Evolutionary conservation across 2,797 vertebrate genomes (phyloP).

Genomic region (Lacerta viridis): DNA sequence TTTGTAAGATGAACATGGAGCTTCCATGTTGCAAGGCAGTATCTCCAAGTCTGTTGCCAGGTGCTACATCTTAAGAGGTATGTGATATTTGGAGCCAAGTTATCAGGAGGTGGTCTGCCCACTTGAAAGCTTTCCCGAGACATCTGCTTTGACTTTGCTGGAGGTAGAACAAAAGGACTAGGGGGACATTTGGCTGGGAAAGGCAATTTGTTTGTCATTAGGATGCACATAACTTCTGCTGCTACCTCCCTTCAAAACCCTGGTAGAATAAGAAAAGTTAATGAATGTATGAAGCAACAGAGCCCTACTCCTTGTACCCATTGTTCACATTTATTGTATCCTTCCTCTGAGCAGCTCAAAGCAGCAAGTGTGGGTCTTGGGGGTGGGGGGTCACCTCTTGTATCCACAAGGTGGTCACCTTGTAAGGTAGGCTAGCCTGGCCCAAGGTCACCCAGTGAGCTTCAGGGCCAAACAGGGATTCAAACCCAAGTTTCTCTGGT

Average conservation of each 20-base stretch:
- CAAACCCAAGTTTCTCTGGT: neutral
- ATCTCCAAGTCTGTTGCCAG: too few species aligned
- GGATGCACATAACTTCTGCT: neutral
- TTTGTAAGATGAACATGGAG: too few species aligned
- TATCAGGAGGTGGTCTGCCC: neutral
- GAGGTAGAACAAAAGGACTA: neutral
- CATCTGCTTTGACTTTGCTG: neutral
- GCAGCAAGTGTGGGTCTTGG: too few species aligned
- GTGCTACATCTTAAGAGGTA: neutral
- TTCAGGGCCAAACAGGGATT: neutral
- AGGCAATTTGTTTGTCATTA: neutral
- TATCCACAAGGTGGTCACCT: neutral
- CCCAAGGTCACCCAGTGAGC: neutral
- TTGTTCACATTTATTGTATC: neutral
- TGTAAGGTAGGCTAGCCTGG: neutral
- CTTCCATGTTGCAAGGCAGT: too few species aligned
- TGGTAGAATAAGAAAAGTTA: neutral
- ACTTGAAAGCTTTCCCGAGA: neutral
- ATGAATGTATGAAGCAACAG: neutral
- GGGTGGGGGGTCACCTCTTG: neutral
- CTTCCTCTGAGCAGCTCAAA: neutral
- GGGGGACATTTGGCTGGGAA: neutral
- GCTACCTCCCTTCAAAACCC: neutral
- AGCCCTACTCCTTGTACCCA: neutral
- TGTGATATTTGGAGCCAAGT: neutral